Evolutionary conservation across 1,140 invertebrate species (phyloP).

Genomic region (Asbolus verrucosus): DNA sequence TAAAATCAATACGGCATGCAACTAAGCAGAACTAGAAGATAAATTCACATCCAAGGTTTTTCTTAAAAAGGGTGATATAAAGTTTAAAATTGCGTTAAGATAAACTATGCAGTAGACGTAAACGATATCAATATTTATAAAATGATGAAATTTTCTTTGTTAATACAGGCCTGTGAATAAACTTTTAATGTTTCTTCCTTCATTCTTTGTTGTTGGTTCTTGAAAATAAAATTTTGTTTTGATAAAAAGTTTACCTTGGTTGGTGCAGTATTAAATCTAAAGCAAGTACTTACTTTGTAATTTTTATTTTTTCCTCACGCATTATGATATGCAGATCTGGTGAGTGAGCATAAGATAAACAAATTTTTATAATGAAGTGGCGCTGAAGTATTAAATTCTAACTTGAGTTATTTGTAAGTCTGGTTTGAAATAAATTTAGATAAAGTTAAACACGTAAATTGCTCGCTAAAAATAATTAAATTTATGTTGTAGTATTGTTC

Average conservation of each 20-base stretch:
- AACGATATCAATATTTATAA: conserved; percentile 36
- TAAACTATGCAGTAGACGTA: conserved; percentile 13
- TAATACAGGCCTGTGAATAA: conserved; percentile 36
- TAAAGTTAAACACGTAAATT: conserved; percentile 18
- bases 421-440: conserved; percentile 19
- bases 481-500: conserved; percentile 35
- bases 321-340: conserved; percentile 17
- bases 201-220: conserved; percentile 6
- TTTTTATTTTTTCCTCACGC: conserved; percentile 22
- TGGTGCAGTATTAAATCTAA: conserved; percentile 23
- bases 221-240: conserved; percentile 33
- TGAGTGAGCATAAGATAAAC: conserved; percentile 7
- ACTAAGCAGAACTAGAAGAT: conserved; percentile 33
- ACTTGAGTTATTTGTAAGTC: background rate
- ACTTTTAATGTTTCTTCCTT: conserved; percentile 27
- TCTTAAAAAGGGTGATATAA: conserved; percentile 21
- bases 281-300: conserved; percentile 27
- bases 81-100: conserved; percentile 26
- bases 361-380: conserved; percentile 24
- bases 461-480: conserved; percentile 38
- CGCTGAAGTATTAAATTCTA: conserved; percentile 13
- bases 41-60: conserved; percentile 19
- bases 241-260: conserved; percentile 35
- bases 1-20: conserved; percentile 29
- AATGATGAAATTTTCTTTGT: conserved; percentile 26